Evolutionary conservation across 2,888 invertebrate species (phyloP).

Genomic region (Choristoneura rosaceana): DNA sequence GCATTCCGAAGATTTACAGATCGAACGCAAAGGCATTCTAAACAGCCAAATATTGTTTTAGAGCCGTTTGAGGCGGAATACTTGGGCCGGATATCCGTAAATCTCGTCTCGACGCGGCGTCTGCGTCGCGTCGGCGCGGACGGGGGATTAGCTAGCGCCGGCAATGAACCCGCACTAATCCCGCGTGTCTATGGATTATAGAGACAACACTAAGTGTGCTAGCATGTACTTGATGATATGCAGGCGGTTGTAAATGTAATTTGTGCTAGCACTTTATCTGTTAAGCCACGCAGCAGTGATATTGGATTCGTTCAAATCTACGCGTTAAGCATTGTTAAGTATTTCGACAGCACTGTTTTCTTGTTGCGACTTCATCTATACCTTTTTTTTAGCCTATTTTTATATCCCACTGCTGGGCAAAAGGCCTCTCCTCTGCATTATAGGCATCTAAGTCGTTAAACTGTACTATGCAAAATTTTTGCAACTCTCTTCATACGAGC

Average conservation of each 20-base stretch:
- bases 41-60: constrained; percentile 46
- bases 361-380: too few relatives aligned
- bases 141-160: constrained; percentile 29
- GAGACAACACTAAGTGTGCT: neutral
- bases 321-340: neutral
- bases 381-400: too few relatives aligned
- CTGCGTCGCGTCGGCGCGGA: constrained; percentile 42
- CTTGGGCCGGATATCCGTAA: constrained; percentile 56
- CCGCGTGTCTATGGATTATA: constrained; percentile 25
- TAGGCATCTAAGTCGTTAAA: too few relatives aligned
- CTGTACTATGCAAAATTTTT: too few relatives aligned
- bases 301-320: constrained; percentile 22
- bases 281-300: constrained; percentile 1
- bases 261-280: constrained; percentile 31
- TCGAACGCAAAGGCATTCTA: constrained; percentile 41
- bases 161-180: constrained; percentile 29
- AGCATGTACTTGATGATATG: constrained; percentile 27
- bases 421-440: too few relatives aligned
- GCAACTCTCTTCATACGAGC: too few relatives aligned
- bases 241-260: constrained; percentile 36
- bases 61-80: constrained; percentile 39
- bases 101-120: constrained; percentile 42
- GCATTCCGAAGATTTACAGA: constrained; percentile 34
- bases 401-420: too few relatives aligned
- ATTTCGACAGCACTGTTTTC: neutral